phyloP scores from a whole-genome alignment of 2,888 invertebrate genomes.

The Glaucopsyche alexis region DNA sequence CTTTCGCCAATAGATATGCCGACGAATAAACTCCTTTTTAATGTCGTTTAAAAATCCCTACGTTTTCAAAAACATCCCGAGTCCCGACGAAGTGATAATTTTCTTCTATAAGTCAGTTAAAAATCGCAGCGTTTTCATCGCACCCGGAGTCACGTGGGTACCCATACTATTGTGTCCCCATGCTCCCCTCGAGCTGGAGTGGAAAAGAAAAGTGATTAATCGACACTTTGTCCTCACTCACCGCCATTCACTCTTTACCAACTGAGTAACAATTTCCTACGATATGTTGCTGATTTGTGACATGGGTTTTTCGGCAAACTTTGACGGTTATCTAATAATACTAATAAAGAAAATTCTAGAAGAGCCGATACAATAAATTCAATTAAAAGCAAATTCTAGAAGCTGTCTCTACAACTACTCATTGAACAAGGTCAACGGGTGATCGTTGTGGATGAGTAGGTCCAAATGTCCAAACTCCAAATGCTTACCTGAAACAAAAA shows the following conservation, averaged over 20 bases:
- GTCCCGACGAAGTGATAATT: too few relatives aligned
- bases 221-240: constrained; percentile 52
- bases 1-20: too few relatives aligned
- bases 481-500: constrained; percentile 19
- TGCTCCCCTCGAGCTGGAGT: constrained; percentile 43
- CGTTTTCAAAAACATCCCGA: too few relatives aligned
- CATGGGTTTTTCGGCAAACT: neutral
- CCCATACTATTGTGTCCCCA: constrained; percentile 39
- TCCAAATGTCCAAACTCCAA: neutral
- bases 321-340: neutral
- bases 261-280: constrained; percentile 16
- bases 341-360: too few relatives aligned
- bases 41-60: too few relatives aligned
- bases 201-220: constrained; percentile 64
- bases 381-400: too few relatives aligned
- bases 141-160: constrained; percentile 33
- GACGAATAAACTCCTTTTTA: too few relatives aligned
- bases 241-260: constrained; percentile 34
- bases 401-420: too few relatives aligned
- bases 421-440: too few relatives aligned
- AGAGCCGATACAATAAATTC: too few relatives aligned
- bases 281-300: neutral
- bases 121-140: constrained; percentile 13
- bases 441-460: neutral
- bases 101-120: too few relatives aligned